phyloP scores from a whole-genome alignment of 2,113 vertebrate genomes.

The Nerophis lumbriciformis region DNA sequence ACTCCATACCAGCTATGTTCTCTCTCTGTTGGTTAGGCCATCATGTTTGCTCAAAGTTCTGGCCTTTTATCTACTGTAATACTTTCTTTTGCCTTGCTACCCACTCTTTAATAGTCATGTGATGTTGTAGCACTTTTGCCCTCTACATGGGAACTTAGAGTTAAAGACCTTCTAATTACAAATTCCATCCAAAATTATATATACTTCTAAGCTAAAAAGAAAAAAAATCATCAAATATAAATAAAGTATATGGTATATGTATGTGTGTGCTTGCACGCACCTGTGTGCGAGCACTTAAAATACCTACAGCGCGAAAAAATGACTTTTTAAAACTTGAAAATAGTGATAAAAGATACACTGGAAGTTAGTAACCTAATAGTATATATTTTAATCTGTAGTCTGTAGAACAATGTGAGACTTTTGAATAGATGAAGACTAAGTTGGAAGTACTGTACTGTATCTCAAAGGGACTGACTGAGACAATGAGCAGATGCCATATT shows the following conservation, averaged over 20 bases:
- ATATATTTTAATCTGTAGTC: conserved; percentile 69
- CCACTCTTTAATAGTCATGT: conserved; percentile 65
- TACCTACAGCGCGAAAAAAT: conserved; percentile 49
- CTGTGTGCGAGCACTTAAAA: conserved; percentile 29
- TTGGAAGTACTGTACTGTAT: conserved; percentile 23
- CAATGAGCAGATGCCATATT: conserved; percentile 54
- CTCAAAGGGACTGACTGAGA: conserved; percentile 42
- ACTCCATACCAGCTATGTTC: conserved; percentile 39
- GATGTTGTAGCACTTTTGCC: conserved; percentile 56
- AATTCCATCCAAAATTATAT: conserved; percentile 54
- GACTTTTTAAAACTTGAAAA: conserved; percentile 63
- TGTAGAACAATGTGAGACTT: conserved; percentile 66
- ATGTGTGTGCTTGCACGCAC: not conserved
- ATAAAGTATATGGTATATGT: conserved; percentile 5
- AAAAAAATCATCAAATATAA: conserved; percentile 23
- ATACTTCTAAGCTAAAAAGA: conserved; percentile 48
- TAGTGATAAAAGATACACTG: conserved; percentile 66
- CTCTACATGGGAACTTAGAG: conserved; percentile 42
- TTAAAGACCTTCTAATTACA: conserved; percentile 45
- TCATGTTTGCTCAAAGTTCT: conserved; percentile 22
- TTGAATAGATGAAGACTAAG: conserved; percentile 47
- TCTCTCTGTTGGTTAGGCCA: conserved; percentile 31
- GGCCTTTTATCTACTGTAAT: conserved; percentile 40
- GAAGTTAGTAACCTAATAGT: conserved; percentile 67
- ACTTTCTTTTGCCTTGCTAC: conserved; percentile 41